Conservation (phyloP, 2,888 invertebrate genomes). For the Atethmia centrago region DNA sequence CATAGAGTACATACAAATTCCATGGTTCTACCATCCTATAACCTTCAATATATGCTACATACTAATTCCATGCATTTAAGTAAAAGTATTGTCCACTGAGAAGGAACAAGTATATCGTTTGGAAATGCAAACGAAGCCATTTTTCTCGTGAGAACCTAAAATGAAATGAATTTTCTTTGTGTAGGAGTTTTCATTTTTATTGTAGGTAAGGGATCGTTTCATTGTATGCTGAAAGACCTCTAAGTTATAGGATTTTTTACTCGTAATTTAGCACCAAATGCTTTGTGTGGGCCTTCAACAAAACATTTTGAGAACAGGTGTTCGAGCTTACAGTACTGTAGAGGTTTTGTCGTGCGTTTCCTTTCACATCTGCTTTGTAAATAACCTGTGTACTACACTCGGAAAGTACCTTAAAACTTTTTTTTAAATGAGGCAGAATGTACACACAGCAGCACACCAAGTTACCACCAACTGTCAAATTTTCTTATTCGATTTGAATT, state of each 20-base stretch:
- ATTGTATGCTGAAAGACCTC: not conserved
- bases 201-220: not conserved
- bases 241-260: slow-evolving; percentile 1
- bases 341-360: not conserved
- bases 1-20: too few species aligned
- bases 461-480: too few species aligned
- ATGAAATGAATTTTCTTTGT: slow-evolving; percentile 13
- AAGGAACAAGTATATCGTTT: not conserved
- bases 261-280: slow-evolving; percentile 3
- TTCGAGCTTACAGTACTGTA: slow-evolving; percentile 2
- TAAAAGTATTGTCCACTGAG: not conserved
- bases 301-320: slow-evolving; percentile 33
- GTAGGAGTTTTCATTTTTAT: not conserved
- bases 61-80: not conserved
- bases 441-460: too few species aligned
- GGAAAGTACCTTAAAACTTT: too few species aligned
- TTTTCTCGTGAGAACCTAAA: not conserved
- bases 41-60: too few species aligned
- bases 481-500: too few species aligned
- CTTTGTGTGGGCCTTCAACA: slow-evolving; percentile 1
- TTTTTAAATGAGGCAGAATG: too few species aligned
- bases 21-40: too few species aligned
- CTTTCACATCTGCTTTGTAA: too few species aligned
- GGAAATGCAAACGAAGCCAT: not conserved
- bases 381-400: too few species aligned